Evolutionary conservation across 2,113 vertebrate species (phyloP), one percentile per base, ranked within the genome.

Genomic region (Sinosuthora webbiana): DNA sequence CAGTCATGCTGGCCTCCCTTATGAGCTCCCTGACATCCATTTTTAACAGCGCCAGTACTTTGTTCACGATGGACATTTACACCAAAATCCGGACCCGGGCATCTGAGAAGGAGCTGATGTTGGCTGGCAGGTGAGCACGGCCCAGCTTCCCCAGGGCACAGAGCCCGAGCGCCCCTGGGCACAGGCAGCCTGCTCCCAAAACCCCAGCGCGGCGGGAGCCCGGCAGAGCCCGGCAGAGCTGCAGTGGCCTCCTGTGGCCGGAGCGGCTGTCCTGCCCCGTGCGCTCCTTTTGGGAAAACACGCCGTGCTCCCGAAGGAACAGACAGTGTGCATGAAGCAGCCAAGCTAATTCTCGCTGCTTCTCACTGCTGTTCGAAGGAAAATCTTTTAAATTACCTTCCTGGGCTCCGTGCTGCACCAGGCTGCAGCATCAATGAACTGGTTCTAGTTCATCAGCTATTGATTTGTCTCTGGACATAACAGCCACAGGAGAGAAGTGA

Each of bases 21-120:
- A 99, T 99, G 99, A 99, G 99, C 92, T 99, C 99, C 21, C 97
- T 99, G 62, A 99, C 99, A 30, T 99, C 99, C 97, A 99, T 99
- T 97, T 99, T 99, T 78, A 99, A 99, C 98, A 99, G 99, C 0
- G 98, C 99, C 94, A 99, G 99, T 47, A 99, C 99, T 6, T 98
- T 99, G 73, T 99, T 99, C 95, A 99, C 99, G 13, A 99, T 99
- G 98, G 99, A 99, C 92, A 98, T 99, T 90, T 99, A 99, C 97
- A 98, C 99, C 82, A 99, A 98, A 85, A 45, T 99, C 12, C 98
- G 99, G 11, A 24, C 13, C 20, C 14, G 9, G 1, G 97, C 99
- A 7, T 97, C 96, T 0, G 99, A 99, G 89, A 99, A 60, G 65
- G 99, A 99, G 91, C 98, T 99, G 11, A 99, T 99, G 99, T 97